A percentile compares a stretch with the other conserved stretches of the same genome.
Conservation (phyloP, 2,113 vertebrate species). For the Athene cunicularia region DNA sequence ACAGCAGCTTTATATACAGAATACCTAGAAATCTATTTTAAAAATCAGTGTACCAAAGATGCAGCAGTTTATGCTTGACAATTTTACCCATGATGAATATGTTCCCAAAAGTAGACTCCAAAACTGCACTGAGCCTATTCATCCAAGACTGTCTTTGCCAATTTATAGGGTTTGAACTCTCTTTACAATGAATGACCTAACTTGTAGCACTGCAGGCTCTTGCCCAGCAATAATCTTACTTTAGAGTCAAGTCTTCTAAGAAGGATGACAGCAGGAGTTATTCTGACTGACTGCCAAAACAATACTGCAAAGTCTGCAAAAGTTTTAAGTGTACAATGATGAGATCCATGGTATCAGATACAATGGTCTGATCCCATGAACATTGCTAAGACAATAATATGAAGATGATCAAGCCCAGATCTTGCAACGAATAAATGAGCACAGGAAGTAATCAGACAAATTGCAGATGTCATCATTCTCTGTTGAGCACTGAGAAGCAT, state of each 20-base stretch:
- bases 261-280: conserved; percentile 6
- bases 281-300: conserved; percentile 50
- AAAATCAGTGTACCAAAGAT: neutral
- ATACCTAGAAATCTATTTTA: neutral
- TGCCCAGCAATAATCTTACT: neutral
- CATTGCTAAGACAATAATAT: neutral
- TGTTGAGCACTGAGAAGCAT: neutral
- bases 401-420: conserved; percentile 19
- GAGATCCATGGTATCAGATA: neutral
- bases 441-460: conserved; percentile 39
- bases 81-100: neutral
- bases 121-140: neutral
- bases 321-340: conserved; percentile 27
- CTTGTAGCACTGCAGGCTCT: neutral
- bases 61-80: neutral
- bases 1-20: neutral
- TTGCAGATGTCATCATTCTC: conserved; percentile 32
- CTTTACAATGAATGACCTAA: conserved; percentile 46
- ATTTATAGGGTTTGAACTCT: neutral
- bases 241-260: neutral
- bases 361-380: neutral
- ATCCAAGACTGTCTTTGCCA: neutral
- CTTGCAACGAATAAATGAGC: conserved; percentile 35
- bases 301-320: neutral
- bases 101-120: neutral